Percentiles rank a stretch among this genome's conserved stretches.
These are phyloP conservation scores for Myiopsitta monachus DNA, from an alignment of 2,113 vertebrate genomes.

Conservation along the genomic window DNA sequence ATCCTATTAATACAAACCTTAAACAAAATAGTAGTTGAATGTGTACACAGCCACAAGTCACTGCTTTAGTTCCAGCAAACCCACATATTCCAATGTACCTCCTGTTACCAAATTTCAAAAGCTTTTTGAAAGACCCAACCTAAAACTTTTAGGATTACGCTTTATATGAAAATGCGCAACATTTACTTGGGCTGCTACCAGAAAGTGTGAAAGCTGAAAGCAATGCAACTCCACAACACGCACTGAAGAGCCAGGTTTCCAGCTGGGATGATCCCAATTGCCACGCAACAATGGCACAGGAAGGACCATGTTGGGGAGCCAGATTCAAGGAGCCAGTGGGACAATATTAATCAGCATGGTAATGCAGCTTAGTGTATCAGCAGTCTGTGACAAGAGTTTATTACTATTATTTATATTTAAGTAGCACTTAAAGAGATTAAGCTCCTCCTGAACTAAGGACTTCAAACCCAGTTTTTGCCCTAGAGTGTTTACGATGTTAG, in stretches of 20 bases:
- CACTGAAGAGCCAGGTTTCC: not conserved
- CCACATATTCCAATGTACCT: not conserved
- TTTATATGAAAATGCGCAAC: not conserved
- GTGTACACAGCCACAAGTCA: not conserved
- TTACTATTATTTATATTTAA: not conserved
- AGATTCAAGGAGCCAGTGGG: not conserved
- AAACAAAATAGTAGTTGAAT: not conserved
- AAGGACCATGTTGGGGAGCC: too few species aligned
- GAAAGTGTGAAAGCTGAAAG: not conserved
- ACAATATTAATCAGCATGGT: not conserved
- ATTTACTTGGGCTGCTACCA: not conserved
- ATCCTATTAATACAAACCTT: not conserved
- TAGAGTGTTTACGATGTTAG: not conserved
- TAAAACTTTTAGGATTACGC: not conserved
- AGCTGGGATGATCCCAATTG: not conserved
- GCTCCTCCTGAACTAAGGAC: not conserved
- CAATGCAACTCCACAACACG: accelerated
- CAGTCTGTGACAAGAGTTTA: not conserved
- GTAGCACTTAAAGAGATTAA: conserved; percentile 2
- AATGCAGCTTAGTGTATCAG: not conserved
- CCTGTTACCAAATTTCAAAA: not conserved
- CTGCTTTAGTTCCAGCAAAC: not conserved
- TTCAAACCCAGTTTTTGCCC: not conserved
- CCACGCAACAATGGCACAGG: accelerated
- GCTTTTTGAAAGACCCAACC: not conserved